Conservation (phyloP, 2,888 invertebrate genomes). For the Malacosoma neustria region DNA sequence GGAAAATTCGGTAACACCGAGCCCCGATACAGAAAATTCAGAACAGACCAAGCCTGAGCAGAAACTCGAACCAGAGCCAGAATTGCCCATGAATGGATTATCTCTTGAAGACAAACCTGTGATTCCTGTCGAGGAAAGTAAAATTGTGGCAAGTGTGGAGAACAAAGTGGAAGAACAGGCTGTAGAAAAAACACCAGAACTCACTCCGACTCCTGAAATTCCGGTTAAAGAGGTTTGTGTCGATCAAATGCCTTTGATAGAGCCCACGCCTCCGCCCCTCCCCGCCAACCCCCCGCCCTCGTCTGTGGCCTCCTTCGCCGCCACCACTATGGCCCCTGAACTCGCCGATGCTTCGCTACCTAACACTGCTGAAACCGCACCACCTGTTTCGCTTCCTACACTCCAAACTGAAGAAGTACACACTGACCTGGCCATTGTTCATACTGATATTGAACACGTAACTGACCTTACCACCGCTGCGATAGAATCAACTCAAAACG, state of each 20-base stretch:
- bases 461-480: constrained; percentile 5
- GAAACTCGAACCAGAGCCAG: constrained; percentile 36
- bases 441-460: constrained; percentile 17
- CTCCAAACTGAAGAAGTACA: constrained; percentile 30
- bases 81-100: constrained; percentile 57
- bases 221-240: constrained; percentile 73
- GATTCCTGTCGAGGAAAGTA: constrained; percentile 26
- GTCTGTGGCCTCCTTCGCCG: constrained; percentile 83
- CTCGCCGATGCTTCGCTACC: constrained; percentile 56
- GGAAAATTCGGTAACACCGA: constrained; percentile 20
- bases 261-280: constrained; percentile 81
- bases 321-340: constrained; percentile 78
- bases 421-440: constrained; percentile 11
- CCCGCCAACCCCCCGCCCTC: constrained; percentile 84
- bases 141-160: constrained; percentile 26
- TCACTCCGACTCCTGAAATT: constrained; percentile 54
- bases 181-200: constrained; percentile 41
- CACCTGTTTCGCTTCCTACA: constrained; percentile 34
- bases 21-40: too few relatives aligned
- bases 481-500: constrained; percentile 4
- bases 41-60: constrained; percentile 31
- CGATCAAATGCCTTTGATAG: constrained; percentile 76
- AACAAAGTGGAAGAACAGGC: constrained; percentile 43
- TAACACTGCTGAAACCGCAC: constrained; percentile 51
- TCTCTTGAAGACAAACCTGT: constrained; percentile 49